Evolutionary conservation across 2,113 vertebrate genomes (phyloP).

Genomic region (Prietella phreatophila): DNA sequence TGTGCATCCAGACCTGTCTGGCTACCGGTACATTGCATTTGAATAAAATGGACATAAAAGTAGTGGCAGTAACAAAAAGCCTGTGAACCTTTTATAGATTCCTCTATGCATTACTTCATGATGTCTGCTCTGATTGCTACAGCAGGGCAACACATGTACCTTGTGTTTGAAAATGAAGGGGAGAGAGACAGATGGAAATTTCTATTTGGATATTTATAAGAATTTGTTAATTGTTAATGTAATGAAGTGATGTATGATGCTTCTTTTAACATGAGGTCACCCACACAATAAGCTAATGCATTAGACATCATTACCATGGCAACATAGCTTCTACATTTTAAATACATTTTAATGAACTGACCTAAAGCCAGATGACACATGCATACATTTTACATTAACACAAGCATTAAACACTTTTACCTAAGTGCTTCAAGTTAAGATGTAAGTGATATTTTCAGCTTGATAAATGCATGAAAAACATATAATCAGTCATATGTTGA

Average conservation of each 20-base stretch:
- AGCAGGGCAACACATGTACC: conserved; percentile 49
- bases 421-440: neutral
- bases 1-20: conserved; percentile 43
- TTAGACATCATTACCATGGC: conserved; percentile 43
- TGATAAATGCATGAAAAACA: neutral
- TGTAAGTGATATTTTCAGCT: neutral
- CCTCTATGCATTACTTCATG: conserved; percentile 64
- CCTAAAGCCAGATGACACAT: neutral
- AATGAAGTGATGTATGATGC: conserved; percentile 43
- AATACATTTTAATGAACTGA: conserved; percentile 25
- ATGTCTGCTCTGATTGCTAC: conserved; percentile 67
- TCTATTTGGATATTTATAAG: conserved; percentile 2
- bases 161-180: conserved; percentile 41
- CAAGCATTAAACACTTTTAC: neutral
- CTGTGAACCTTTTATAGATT: conserved; percentile 71
- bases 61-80: conserved; percentile 63
- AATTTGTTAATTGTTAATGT: neutral
- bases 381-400: conserved; percentile 27
- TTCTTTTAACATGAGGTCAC: conserved; percentile 39
- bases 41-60: conserved; percentile 71
- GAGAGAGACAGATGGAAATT: conserved; percentile 18
- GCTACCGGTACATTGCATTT: conserved; percentile 59
- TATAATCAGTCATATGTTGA: neutral
- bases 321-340: conserved; percentile 38
- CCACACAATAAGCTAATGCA: conserved; percentile 25